Percentiles rank a stretch among this genome's conserved stretches.
phyloP scores from a whole-genome alignment of 2,113 vertebrate genomes.

The Mungos mungo region DNA sequence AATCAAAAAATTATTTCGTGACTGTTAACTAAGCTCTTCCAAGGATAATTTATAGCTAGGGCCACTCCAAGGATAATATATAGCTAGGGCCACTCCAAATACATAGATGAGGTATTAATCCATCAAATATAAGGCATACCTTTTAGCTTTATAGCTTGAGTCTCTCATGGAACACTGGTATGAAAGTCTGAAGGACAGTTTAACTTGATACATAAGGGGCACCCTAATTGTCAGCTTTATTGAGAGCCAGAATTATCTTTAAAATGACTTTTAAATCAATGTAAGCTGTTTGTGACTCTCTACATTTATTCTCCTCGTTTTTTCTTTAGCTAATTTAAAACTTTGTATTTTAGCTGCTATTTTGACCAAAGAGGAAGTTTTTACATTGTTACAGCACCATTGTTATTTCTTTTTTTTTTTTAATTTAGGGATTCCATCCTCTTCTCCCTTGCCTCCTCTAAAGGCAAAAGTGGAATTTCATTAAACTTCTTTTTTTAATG shows the following conservation, averaged over 20 bases:
- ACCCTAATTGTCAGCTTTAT: background rate
- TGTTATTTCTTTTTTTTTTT: background rate
- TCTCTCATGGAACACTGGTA: background rate
- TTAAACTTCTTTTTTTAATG: background rate
- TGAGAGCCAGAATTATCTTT: background rate
- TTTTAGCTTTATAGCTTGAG: background rate
- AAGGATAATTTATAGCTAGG: background rate
- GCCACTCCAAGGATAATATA: background rate
- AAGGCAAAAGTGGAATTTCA: constrained; percentile 25
- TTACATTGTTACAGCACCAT: background rate
- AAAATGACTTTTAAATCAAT: background rate
- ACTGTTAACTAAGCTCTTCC: background rate
- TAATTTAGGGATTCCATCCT: background rate
- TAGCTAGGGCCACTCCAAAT: background rate
- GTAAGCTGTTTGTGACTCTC: background rate
- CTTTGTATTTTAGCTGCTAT: background rate
- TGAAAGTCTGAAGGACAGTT: background rate
- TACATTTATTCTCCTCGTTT: background rate
- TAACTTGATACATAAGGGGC: background rate
- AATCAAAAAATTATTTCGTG: background rate
- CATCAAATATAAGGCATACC: background rate
- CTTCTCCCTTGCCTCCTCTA: background rate
- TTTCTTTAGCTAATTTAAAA: constrained; percentile 32
- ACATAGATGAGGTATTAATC: background rate
- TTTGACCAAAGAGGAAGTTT: background rate